These are phyloP conservation scores for Phrynocephalus versicolor DNA, from an alignment of 2,113 vertebrate species.

Conservation along the genomic window DNA sequence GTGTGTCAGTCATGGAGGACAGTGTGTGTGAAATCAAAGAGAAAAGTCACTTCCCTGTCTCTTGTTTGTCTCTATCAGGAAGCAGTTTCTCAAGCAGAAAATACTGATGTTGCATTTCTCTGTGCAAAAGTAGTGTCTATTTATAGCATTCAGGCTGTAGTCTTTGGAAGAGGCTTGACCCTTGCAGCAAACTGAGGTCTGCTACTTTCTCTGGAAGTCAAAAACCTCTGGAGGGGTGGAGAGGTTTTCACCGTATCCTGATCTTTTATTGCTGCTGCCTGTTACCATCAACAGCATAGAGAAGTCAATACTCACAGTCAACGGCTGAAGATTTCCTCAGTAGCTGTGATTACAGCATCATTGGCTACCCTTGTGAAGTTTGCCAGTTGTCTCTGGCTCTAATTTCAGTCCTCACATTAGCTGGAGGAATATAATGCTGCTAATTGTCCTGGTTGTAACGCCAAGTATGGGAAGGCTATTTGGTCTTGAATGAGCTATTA, in stretches of 20 bases:
- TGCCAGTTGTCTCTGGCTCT: too few species aligned
- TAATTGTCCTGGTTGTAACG: too few species aligned
- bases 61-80: not conserved
- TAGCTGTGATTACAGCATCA: not conserved
- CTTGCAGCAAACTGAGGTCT: not conserved
- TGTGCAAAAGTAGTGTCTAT: not conserved
- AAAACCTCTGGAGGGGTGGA: not conserved
- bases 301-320: too few species aligned
- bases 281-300: not conserved
- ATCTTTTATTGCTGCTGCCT: not conserved
- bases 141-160: not conserved
- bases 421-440: too few species aligned
- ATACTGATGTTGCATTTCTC: not conserved
- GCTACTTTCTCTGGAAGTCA: not conserved
- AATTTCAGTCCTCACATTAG: too few species aligned
- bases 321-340: not conserved
- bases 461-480: too few species aligned
- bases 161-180: not conserved
- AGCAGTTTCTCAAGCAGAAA: not conserved
- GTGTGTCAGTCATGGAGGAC: not conserved
- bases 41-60: not conserved
- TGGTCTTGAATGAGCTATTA: too few species aligned
- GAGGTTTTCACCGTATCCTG: not conserved
- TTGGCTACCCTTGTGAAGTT: too few species aligned
- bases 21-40: not conserved